phyloP scores from a whole-genome alignment of 1,140 invertebrate genomes.

The Hestina assimilis region DNA sequence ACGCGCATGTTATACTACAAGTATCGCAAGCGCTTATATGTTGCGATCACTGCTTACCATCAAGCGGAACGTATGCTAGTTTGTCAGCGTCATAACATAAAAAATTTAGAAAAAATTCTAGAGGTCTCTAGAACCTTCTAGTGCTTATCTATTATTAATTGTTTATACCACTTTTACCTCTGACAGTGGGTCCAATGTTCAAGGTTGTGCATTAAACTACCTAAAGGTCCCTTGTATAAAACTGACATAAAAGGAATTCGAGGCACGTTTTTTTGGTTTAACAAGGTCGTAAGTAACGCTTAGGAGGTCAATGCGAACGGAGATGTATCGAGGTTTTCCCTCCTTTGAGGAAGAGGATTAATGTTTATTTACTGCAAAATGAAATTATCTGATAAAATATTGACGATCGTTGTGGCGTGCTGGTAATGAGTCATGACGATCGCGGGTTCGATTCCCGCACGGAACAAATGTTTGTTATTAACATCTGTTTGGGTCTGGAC shows the following conservation, averaged over 20 bases:
- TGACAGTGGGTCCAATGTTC: neutral
- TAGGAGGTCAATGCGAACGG: slow-evolving; percentile 45
- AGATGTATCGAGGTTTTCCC: slow-evolving; percentile 23
- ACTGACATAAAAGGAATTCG: slow-evolving; percentile 17
- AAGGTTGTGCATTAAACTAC: neutral
- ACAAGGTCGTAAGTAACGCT: slow-evolving; percentile 12
- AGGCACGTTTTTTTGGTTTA: slow-evolving; percentile 18
- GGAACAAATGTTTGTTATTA: too few species aligned
- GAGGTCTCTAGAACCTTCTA: neutral
- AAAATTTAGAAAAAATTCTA: slow-evolving; percentile 5
- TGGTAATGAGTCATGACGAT: too few species aligned
- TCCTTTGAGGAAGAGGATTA: slow-evolving; percentile 12
- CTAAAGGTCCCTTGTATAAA: slow-evolving; percentile 1
- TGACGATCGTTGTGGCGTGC: too few species aligned
- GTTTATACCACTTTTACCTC: neutral
- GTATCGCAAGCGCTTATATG: too few species aligned
- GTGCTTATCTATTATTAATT: neutral
- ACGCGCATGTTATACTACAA: too few species aligned
- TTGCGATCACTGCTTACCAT: too few species aligned
- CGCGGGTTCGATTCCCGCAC: too few species aligned
- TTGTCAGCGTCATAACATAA: too few species aligned
- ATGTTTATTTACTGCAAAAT: slow-evolving; percentile 3
- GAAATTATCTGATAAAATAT: too few species aligned
- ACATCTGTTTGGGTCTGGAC: too few species aligned
- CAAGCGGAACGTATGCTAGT: too few species aligned